Evolutionary conservation across 2,113 vertebrate genomes (phyloP), one percentile per base, ranked within the genome.

Genomic region (Alligator mississippiensis): DNA sequence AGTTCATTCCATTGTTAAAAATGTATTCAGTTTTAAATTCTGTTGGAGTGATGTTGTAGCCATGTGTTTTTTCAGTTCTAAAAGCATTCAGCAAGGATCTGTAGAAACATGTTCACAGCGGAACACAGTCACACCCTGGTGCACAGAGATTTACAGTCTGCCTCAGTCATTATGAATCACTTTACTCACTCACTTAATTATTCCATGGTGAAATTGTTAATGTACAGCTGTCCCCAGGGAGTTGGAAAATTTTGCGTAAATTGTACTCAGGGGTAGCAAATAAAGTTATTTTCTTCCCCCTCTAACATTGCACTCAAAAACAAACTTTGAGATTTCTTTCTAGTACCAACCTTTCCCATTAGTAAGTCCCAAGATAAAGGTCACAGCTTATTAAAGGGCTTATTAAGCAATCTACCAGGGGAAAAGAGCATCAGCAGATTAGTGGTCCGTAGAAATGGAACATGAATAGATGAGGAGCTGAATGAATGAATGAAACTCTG

Each of bases 111-210:
- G 97, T 94, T 97, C 80, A 60, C 38, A 72, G 28, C 25, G 79
- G 34, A 30, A 91, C 0, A 80, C 34, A 95, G 87, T 94, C 97
- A 96, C 95, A 95, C 94, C 93, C 95, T 88, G 77, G 76, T 96
- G 38, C 59, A 61, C 4, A 59, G 76, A 85, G 64, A 76, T 15
- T 93, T 88, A 84, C 77, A 88, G 92, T 17, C 58, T 68, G 77
- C 54, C 25, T 76, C 59, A 47, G 21, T 76, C 11, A 54, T 59
- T 54, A 55, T 96, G 96, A 96, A 90, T 95, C 94, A 96, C 59
- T 47, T 47, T 47, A 47, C 47, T 47, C 47, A 47, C 47, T 47
- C 47, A 47, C 47, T 47, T 47, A 7, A 47, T 47, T 47, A 47
- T 47, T 47, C 47, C 47, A 47, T 47, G 9, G 47, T 47, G 47